Evolutionary conservation across 2,888 invertebrate genomes (phyloP).

Genomic region (Aleiodes alternator): DNA sequence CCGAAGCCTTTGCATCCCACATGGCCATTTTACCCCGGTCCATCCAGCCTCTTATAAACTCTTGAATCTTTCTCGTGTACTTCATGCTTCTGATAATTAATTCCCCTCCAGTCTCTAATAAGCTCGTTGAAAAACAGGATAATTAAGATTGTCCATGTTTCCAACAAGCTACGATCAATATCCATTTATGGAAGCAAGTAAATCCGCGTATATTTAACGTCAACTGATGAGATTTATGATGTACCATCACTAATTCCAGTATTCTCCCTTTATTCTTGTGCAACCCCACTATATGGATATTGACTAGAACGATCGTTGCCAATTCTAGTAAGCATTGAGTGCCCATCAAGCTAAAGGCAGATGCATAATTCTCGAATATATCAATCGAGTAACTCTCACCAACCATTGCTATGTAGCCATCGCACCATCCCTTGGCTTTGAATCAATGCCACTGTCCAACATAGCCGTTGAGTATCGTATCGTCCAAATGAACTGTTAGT

Average conservation of each 20-base stretch:
- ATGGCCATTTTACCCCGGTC: too few species aligned
- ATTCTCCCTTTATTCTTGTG: slow-evolving; percentile 32
- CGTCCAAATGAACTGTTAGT: slow-evolving; percentile 23
- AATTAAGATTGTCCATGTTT: neutral
- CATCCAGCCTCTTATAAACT: neutral
- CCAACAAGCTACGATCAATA: slow-evolving; percentile 5
- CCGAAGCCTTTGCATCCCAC: too few species aligned
- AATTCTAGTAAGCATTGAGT: slow-evolving; percentile 38
- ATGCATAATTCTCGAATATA: slow-evolving; percentile 45
- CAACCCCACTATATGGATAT: slow-evolving; percentile 27
- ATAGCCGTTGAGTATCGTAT: neutral
- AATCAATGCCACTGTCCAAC: slow-evolving; percentile 17
- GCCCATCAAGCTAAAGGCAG: slow-evolving; percentile 40
- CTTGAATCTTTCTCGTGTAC: slow-evolving; percentile 4
- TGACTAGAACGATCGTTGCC: slow-evolving; percentile 26
- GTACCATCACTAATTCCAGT: slow-evolving; percentile 20
- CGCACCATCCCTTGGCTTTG: slow-evolving; percentile 20
- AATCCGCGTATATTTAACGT: slow-evolving; percentile 29
- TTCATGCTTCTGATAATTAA: neutral
- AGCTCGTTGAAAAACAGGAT: neutral
- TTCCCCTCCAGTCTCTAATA: neutral
- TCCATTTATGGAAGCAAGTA: neutral
- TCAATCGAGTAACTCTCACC: slow-evolving; percentile 37
- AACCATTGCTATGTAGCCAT: neutral
- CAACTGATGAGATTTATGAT: slow-evolving; percentile 19